Evolutionary conservation across 2,113 vertebrate genomes (phyloP).

Genomic region (Xenotilapia longispinis): DNA sequence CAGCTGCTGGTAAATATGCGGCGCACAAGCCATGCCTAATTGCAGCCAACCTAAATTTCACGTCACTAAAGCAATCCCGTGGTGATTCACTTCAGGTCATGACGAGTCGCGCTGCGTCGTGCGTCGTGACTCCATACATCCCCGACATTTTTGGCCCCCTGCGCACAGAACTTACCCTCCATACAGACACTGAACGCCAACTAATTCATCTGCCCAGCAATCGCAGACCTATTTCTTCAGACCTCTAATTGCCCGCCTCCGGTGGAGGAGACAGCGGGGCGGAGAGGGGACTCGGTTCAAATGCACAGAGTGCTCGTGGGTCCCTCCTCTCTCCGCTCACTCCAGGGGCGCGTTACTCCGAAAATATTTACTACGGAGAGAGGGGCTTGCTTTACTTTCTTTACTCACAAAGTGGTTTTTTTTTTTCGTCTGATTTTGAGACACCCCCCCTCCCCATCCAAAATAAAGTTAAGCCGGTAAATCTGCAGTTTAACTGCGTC

Average conservation of each 20-base stretch:
- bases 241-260: conserved; percentile 34
- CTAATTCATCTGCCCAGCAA: conserved; percentile 1
- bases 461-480: background rate
- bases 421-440: background rate
- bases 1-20: conserved; percentile 13
- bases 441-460: fast-evolving
- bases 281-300: background rate
- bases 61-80: conserved; percentile 65
- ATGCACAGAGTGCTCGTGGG: conserved; percentile 13
- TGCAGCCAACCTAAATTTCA: conserved; percentile 43
- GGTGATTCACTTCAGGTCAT: conserved; percentile 61
- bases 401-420: background rate
- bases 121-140: conserved; percentile 56
- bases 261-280: background rate
- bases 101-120: conserved; percentile 59
- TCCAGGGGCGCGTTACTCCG: background rate
- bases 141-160: background rate
- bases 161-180: conserved; percentile 25
- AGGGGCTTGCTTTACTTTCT: background rate
- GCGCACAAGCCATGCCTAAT: conserved; percentile 13
- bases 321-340: conserved; percentile 4
- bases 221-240: conserved; percentile 11
- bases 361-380: background rate
- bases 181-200: conserved; percentile 10
- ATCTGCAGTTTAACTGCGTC: background rate